Conservation (phyloP, 37 sponge, comb jelly and placozoan species). For the Halichondria panicea region DNA sequence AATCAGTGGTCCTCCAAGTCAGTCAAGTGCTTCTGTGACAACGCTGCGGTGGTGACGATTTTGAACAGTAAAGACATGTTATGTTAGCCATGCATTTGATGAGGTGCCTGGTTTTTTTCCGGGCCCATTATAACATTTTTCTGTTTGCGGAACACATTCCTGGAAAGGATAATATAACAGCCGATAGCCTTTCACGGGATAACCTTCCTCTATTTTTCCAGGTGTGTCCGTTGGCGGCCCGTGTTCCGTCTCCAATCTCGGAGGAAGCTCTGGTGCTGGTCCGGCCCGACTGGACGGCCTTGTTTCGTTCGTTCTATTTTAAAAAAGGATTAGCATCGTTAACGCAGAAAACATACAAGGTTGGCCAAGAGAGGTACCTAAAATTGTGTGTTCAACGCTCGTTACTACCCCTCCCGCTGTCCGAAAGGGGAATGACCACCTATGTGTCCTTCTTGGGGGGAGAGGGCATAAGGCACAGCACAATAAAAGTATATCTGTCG, state of each 20-base stretch:
- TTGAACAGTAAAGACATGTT: not conserved
- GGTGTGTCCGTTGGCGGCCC: not conserved
- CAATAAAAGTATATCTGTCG: conserved; percentile 54
- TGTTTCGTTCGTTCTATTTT: conserved; percentile 8
- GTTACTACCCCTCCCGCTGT: conserved; percentile 3
- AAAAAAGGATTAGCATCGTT: conserved; percentile 24
- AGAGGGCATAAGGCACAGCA: conserved; percentile 23
- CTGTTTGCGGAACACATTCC: not conserved
- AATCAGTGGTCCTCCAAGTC: not conserved
- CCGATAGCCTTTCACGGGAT: not conserved
- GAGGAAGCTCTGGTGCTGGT: not conserved
- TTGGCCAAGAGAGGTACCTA: not conserved
- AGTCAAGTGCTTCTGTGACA: not conserved
- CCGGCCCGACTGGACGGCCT: not conserved
- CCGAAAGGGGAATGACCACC: conserved; percentile 17
- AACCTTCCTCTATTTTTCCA: not conserved
- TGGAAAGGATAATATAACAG: not conserved
- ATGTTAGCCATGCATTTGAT: not conserved
- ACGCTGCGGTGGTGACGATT: not conserved
- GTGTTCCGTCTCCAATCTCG: not conserved
- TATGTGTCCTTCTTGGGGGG: conserved; percentile 33
- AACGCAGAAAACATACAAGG: conserved; percentile 2
- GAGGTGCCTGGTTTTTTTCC: not conserved
- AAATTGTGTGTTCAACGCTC: not conserved
- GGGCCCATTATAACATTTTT: not conserved